Evolutionary conservation across 1,140 invertebrate genomes (phyloP).

Genomic region (Penaeus japonicus): DNA sequence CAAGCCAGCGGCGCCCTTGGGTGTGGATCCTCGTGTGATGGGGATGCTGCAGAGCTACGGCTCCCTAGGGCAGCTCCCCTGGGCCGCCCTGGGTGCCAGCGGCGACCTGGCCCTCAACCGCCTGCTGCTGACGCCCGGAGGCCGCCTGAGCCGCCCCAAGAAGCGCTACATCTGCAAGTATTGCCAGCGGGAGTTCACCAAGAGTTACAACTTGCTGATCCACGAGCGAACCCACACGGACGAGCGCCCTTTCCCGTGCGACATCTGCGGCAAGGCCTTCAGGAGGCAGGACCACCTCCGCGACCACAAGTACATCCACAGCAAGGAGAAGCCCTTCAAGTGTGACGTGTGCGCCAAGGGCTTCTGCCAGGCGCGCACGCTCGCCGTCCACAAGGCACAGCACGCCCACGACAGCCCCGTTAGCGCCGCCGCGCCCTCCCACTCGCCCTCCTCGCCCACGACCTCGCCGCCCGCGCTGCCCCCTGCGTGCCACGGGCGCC

Average conservation of each 20-base stretch:
- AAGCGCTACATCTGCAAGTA: slow-evolving; percentile 99
- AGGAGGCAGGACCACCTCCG: slow-evolving; percentile 70
- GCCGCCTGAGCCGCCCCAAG: slow-evolving; percentile 83
- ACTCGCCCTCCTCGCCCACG: not conserved
- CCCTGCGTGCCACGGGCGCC: not conserved
- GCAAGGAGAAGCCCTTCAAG: slow-evolving; percentile 97
- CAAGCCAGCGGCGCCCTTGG: slow-evolving; percentile 14
- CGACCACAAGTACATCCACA: slow-evolving; percentile 77
- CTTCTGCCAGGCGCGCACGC: slow-evolving; percentile 93
- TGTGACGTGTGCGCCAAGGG: slow-evolving; percentile 95
- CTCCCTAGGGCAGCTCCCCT: slow-evolving; percentile 29
- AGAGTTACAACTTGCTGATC: slow-evolving; percentile 97
- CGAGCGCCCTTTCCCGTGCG: slow-evolving; percentile 96
- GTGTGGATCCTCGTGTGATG: slow-evolving; percentile 34
- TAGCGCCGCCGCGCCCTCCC: not conserved
- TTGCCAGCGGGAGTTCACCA: slow-evolving; percentile 96
- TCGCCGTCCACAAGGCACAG: slow-evolving; percentile 79
- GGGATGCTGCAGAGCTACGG: slow-evolving; percentile 38
- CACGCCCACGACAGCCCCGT: slow-evolving; percentile 70
- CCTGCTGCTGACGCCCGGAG: slow-evolving; percentile 58
- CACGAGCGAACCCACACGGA: slow-evolving; percentile 98
- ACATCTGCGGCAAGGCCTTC: slow-evolving; percentile 98
- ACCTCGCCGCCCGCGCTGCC: not conserved
- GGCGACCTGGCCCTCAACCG: slow-evolving; percentile 50
- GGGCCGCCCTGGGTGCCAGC: slow-evolving; percentile 29